These are phyloP conservation scores for Hemibates koningsi DNA, from an alignment of 2,113 vertebrate genomes.

Conservation along the genomic window DNA sequence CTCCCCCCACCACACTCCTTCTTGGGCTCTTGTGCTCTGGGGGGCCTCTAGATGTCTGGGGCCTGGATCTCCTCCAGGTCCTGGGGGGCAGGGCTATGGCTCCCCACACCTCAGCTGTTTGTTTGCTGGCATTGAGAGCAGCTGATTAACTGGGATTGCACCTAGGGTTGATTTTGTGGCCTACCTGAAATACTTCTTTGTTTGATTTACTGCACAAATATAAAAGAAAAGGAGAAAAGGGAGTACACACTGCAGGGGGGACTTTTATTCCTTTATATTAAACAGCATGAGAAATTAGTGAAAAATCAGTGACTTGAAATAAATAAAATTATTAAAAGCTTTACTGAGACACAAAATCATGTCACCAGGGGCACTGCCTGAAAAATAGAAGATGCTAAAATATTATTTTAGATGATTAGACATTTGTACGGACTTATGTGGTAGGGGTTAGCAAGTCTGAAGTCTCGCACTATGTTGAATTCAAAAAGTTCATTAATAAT, in stretches of 20 bases:
- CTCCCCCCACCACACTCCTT: not conserved
- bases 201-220: not conserved
- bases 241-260: not conserved
- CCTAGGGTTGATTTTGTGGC: not conserved
- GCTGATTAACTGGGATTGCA: not conserved
- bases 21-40: not conserved
- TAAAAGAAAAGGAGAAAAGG: not conserved
- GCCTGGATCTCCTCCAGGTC: not conserved
- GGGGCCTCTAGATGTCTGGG: not conserved
- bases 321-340: not conserved
- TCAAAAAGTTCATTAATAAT: not conserved
- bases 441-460: not conserved
- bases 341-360: not conserved
- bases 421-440: not conserved
- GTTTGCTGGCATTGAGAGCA: not conserved
- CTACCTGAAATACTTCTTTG: not conserved
- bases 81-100: not conserved
- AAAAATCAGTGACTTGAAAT: not conserved
- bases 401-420: not conserved
- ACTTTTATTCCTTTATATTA: not conserved
- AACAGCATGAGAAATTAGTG: not conserved
- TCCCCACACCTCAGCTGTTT: not conserved
- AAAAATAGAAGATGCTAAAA: not conserved
- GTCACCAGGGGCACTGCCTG: not conserved
- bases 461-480: not conserved